These are phyloP conservation scores for Timema cristinae DNA, from an alignment of 2,888 invertebrate species.

Conservation along the genomic window DNA sequence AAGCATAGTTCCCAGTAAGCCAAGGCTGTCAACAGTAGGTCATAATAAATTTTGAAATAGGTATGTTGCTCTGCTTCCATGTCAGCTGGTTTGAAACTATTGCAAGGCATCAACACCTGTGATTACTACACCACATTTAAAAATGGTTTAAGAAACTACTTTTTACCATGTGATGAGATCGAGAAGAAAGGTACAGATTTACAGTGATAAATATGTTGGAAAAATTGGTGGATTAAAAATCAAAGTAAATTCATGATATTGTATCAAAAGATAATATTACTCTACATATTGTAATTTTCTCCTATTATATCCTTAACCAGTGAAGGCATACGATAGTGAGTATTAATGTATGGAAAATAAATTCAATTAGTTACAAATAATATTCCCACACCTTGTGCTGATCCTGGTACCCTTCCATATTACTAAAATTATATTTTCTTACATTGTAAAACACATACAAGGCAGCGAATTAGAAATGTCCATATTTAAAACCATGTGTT, in stretches of 20 bases:
- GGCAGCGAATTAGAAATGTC: neutral
- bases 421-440: neutral
- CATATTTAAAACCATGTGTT: neutral
- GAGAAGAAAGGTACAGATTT: neutral
- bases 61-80: constrained; percentile 6
- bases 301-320: neutral
- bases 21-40: neutral
- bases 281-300: neutral
- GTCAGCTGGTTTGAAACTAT: neutral
- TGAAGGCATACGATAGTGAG: neutral
- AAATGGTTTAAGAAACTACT: neutral
- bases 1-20: neutral
- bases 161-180: neutral
- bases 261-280: neutral
- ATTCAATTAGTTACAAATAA: neutral
- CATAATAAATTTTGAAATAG: neutral
- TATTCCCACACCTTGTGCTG: neutral
- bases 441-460: neutral
- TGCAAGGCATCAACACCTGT: neutral
- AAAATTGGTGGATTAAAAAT: neutral
- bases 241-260: neutral
- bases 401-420: constrained; percentile 1
- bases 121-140: neutral
- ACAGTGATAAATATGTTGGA: neutral
- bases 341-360: constrained; percentile 6